Conservation (phyloP, 2,797 vertebrate genomes). For the Esox lucius region DNA sequence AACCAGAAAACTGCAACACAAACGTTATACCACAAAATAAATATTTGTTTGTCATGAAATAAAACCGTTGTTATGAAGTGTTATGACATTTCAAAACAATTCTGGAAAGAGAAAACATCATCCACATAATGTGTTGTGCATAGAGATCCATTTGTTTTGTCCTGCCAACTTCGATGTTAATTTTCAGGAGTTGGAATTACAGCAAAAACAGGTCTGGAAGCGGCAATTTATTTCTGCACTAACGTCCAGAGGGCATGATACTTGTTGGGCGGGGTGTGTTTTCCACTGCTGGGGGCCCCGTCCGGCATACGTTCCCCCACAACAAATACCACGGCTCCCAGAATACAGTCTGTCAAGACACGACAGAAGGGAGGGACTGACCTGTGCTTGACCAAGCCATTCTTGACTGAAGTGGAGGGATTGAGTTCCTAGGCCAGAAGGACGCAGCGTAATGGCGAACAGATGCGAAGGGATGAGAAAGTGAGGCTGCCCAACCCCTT, state of each 20-base stretch:
- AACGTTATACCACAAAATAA: neutral
- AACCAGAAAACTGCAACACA: conserved; percentile 11
- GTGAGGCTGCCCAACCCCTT: conserved; percentile 11
- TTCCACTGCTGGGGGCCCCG: conserved; percentile 1
- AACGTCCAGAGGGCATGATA: neutral
- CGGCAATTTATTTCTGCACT: neutral
- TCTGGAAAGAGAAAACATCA: neutral
- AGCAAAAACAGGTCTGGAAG: neutral
- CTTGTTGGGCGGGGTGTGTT: neutral
- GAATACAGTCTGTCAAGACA: conserved; percentile 42
- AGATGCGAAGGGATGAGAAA: conserved; percentile 63
- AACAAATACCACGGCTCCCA: conserved; percentile 21
- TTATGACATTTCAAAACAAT: neutral
- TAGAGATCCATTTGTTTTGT: neutral
- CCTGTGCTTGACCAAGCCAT: conserved; percentile 57
- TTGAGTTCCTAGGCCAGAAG: conserved; percentile 49
- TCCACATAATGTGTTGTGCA: too few species aligned
- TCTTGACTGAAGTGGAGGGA: conserved; percentile 60
- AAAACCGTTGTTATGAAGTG: too few species aligned
- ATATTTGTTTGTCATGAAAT: conserved; percentile 21
- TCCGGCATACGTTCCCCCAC: conserved; percentile 37
- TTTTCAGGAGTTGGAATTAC: neutral
- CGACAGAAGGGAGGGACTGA: conserved; percentile 46
- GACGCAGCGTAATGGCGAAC: conserved; percentile 63
- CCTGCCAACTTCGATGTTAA: neutral